Evolutionary conservation across 2,888 invertebrate species (phyloP).

Genomic region (Unio delphinus): DNA sequence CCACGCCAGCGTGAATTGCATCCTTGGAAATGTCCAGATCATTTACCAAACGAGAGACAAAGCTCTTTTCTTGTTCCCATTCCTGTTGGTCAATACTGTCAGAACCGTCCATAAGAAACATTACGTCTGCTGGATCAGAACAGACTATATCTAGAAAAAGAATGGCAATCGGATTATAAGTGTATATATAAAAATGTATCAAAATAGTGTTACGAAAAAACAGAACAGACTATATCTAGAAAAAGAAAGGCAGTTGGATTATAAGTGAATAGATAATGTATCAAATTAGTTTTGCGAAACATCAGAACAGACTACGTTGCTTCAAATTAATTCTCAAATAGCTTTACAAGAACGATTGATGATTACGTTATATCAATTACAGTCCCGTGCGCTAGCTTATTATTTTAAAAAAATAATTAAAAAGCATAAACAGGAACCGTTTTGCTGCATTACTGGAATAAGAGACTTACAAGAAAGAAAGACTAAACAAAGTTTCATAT

Average conservation of each 20-base stretch:
- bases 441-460: too few species aligned
- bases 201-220: too few species aligned
- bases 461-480: too few species aligned
- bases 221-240: slow-evolving; percentile 24
- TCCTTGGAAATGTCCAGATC: slow-evolving; percentile 42
- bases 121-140: slow-evolving; percentile 53
- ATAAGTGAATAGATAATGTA: too few species aligned
- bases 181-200: background rate
- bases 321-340: slow-evolving; percentile 2
- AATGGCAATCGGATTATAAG: too few species aligned
- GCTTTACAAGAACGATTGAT: background rate
- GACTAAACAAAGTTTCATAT: too few species aligned
- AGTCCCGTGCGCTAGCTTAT: too few species aligned
- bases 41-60: slow-evolving; percentile 50
- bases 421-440: too few species aligned
- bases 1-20: slow-evolving; percentile 46
- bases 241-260: background rate
- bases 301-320: too few species aligned
- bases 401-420: too few species aligned
- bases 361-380: too few species aligned
- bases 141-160: slow-evolving; percentile 51
- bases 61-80: slow-evolving; percentile 49
- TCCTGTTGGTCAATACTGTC: slow-evolving; percentile 51
- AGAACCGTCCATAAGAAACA: slow-evolving; percentile 57
- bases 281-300: too few species aligned